Base-by-base conservation (phyloP, 2,888 invertebrate genomes). In the Horisme vitalbata region DNA sequence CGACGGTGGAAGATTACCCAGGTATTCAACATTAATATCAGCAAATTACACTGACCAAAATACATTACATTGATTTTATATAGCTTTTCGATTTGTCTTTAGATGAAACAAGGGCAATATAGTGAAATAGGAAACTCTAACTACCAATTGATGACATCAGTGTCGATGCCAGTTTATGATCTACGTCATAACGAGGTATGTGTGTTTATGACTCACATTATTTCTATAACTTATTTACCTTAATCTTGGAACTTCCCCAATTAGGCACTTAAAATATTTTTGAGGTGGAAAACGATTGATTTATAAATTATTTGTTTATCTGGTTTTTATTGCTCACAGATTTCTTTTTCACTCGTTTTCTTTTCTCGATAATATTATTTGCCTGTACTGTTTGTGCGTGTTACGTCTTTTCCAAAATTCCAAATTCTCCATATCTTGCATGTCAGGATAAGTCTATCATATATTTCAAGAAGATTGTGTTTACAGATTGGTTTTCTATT, bases 161-260 rank as follows among this genome's bases (percentile, higher is more conserved):
- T 98, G 9, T 96, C 97, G 44, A 94, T 96, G 91, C 98, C 98
- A 4, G 97, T 98, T 23, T 97, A 96, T 77, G 97, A 98, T 87
- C 92, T 94, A 61, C 93, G 95, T 32, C 94, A 95, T 60, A 94
- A 95, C 80, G 95, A 95, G 92, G 96, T 96, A 91, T 92, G 94
- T 68, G 58, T 39, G 33, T 28, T 28, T 41, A 23, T 15, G n/a
- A 28, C 21, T 1, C 27, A 10, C 32, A 31, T 14, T 9, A 36
- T 20, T 14, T n/a, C n/a, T n/a, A n/a, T n/a, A n/a, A n/a, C n/a
- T n/a, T 12, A 30, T 15, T 28, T 35, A 5, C 11, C 44, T 41
- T 27, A 12, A 30, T 32, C 11, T 50, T 52, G 27, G 24, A 35
- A 43, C 23, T 35, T 28, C 48, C 54, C 54, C 41, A 35, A 45